phyloP scores from a whole-genome alignment of 2,797 vertebrate species.

The Bradypus variegatus region DNA sequence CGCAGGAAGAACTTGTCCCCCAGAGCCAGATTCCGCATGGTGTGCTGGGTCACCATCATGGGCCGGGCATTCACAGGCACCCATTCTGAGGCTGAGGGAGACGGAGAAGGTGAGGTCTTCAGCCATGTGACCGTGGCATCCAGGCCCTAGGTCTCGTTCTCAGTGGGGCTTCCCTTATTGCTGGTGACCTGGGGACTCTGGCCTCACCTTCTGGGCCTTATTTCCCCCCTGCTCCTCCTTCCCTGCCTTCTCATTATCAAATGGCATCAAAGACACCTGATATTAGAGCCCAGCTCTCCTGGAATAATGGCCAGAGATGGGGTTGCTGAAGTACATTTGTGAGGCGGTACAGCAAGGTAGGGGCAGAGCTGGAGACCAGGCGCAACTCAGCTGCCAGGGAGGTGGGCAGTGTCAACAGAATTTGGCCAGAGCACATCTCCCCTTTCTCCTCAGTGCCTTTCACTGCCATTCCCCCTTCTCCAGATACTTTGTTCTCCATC shows the following conservation, averaged over 20 bases:
- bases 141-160: not conserved
- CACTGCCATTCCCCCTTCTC: not conserved
- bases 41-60: conserved; percentile 75
- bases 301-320: not conserved
- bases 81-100: conserved; percentile 81
- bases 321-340: not conserved
- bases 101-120: not conserved
- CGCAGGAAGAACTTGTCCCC: conserved; percentile 82
- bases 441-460: not conserved
- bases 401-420: not conserved
- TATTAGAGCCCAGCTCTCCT: not conserved
- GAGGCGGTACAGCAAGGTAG: not conserved
- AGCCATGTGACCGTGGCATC: not conserved
- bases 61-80: conserved; percentile 77
- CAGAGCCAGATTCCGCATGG: conserved; percentile 74
- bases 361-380: not conserved
- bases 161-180: not conserved
- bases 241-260: not conserved
- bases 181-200: not conserved
- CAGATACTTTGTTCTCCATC: not conserved
- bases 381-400: not conserved
- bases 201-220: not conserved
- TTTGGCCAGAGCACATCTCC: not conserved
- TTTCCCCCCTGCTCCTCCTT: too few relatives aligned
- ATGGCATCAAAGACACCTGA: not conserved